Evolutionary conservation across 2,113 vertebrate genomes (phyloP).

Genomic region (Ardeotis arabs): DNA sequence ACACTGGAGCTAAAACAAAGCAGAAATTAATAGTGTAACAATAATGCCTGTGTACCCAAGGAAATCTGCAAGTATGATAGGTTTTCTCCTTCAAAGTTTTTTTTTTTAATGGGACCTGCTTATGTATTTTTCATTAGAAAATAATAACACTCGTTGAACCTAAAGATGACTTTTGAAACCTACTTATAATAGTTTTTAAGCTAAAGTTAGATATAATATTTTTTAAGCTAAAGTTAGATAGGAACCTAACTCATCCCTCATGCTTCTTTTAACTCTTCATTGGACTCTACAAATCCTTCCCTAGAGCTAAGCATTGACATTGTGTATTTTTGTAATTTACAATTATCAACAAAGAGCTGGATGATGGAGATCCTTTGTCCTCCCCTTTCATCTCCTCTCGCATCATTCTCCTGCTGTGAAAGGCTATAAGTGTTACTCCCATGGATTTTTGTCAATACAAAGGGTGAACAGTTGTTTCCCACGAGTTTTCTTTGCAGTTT

Average conservation of each 20-base stretch:
- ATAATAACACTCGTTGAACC: background rate
- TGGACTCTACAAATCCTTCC: background rate
- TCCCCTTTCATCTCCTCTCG: background rate
- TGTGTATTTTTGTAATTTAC: background rate
- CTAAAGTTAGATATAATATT: background rate
- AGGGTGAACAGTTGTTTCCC: background rate
- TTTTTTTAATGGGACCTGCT: background rate
- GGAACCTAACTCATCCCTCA: background rate
- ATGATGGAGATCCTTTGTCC: background rate
- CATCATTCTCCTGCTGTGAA: background rate
- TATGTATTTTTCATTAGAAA: constrained; percentile 10
- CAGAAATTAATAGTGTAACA: background rate
- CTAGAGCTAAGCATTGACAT: background rate
- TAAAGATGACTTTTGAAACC: background rate
- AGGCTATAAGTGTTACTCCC: background rate
- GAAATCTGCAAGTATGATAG: background rate
- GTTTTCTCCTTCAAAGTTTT: background rate
- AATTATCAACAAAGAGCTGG: background rate
- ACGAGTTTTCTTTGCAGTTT: background rate
- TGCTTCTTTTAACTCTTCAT: background rate
- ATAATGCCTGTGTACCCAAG: background rate
- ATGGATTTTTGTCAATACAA: background rate
- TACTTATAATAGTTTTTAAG: background rate
- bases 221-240: background rate
- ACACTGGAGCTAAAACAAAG: constrained; percentile 32